Percentiles rank a stretch among this genome's conserved stretches.
Conservation (phyloP, 1,140 invertebrate genomes). For the Phthorimaea operculella region DNA sequence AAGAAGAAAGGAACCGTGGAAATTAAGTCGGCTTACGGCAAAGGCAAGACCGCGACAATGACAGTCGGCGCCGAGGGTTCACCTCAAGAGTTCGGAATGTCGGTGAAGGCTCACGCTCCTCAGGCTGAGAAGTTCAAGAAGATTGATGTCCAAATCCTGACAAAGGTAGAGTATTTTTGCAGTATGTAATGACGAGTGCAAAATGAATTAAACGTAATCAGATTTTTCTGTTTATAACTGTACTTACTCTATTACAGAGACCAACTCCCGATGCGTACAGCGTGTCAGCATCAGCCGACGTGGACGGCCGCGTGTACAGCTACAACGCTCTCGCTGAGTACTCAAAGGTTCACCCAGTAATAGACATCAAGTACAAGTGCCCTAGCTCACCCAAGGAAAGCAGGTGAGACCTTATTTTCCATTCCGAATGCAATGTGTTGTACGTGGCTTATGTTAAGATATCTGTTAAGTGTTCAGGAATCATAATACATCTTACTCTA, state of each 20-base stretch:
- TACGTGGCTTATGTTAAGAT: no score
- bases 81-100: conserved; percentile 52
- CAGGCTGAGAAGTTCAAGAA: conserved; percentile 69
- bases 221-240: no score
- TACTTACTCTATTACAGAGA: conserved; percentile 31
- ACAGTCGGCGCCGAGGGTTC: conserved; percentile 39
- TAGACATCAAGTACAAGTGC: conserved; percentile 58
- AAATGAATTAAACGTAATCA: no score
- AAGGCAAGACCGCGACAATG: conserved; percentile 64
- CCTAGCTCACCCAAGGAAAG: conserved; percentile 32
- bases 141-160: conserved; percentile 66
- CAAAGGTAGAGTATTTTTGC: conserved; percentile 58
- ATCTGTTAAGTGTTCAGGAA: no score
- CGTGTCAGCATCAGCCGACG: conserved; percentile 47
- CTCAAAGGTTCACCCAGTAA: conserved; percentile 49
- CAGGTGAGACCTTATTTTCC: conserved; percentile 26
- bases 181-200: no score
- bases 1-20: conserved; percentile 36
- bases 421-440: background rate
- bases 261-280: conserved; percentile 60
- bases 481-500: background rate
- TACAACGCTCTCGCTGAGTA: conserved; percentile 56
- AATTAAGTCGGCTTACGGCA: conserved; percentile 66
- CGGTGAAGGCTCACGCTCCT: conserved; percentile 57
- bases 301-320: conserved; percentile 67